Evolutionary conservation across 2,797 vertebrate genomes (phyloP).

Genomic region (Falco columbarius): DNA sequence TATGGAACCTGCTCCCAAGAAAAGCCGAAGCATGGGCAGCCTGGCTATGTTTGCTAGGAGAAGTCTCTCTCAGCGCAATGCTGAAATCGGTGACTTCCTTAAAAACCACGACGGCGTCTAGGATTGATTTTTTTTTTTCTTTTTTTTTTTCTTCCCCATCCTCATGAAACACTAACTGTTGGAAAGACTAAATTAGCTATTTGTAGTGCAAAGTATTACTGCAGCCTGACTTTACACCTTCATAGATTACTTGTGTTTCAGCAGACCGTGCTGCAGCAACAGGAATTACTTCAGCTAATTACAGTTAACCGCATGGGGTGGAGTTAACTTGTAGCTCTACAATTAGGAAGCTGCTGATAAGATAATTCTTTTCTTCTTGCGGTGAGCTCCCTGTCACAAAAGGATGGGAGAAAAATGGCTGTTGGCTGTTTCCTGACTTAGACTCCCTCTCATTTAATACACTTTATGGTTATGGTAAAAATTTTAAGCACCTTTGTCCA

Average conservation of each 20-base stretch:
- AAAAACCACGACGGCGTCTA: neutral
- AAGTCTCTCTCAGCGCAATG: neutral
- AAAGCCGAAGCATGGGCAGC: neutral
- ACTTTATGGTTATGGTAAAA: slow-evolving; percentile 15
- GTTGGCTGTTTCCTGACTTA: neutral
- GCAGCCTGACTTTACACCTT: neutral
- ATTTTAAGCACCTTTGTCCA: neutral
- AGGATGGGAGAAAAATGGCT: neutral
- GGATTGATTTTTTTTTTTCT: neutral
- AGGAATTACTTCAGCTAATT: slow-evolving; percentile 29
- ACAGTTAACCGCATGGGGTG: neutral
- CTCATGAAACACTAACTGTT: neutral
- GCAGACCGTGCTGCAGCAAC: neutral
- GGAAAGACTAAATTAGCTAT: neutral
- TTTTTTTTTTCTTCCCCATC: too few relatives aligned
- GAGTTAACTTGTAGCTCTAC: neutral
- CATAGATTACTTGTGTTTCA: neutral
- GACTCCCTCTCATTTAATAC: neutral
- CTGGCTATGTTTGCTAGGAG: neutral
- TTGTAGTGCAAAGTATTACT: neutral
- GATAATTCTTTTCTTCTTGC: neutral
- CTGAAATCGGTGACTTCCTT: neutral
- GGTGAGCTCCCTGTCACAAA: neutral
- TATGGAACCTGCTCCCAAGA: neutral
- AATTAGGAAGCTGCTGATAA: neutral